Conservation (phyloP, 2,888 invertebrate genomes). For the Megaustenia siamemsis region DNA sequence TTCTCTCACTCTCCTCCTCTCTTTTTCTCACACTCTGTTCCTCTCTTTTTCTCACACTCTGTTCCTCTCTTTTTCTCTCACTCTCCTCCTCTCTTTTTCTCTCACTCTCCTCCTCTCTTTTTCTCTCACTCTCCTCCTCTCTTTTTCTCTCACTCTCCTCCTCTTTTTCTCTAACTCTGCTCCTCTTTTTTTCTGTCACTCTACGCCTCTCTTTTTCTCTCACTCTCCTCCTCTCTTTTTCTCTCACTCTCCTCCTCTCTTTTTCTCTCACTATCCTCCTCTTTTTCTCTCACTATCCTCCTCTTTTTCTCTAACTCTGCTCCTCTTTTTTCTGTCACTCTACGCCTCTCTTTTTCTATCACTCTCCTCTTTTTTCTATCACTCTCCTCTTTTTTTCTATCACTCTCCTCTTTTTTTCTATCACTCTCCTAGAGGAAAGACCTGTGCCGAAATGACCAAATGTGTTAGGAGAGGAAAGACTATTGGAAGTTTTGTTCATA, state of each 20-base stretch:
- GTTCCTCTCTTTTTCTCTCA: slow-evolving; percentile 11
- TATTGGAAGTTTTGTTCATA: no score
- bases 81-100: background rate
- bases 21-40: background rate
- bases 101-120: slow-evolving; percentile 12
- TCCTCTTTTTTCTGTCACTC: slow-evolving; percentile 22
- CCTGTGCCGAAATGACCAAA: no score
- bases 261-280: no score
- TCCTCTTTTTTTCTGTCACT: background rate
- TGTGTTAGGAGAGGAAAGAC: no score
- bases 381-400: background rate
- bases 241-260: slow-evolving; percentile 5
- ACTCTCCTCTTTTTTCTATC: slow-evolving; percentile 2
- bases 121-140: background rate
- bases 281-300: no score
- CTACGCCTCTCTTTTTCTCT: background rate
- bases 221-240: background rate
- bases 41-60: slow-evolving; percentile 3
- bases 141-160: slow-evolving; percentile 4
- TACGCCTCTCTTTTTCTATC: slow-evolving; percentile 3
- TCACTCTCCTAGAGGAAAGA: no score
- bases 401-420: no score
- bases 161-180: background rate
- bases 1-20: background rate
- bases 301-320: slow-evolving; percentile 4